Percentiles rank a stretch among this genome's conserved stretches.
These are phyloP conservation scores for Xanthorhoe spadicearia DNA, from an alignment of 2,888 invertebrate species.

Conservation along the genomic window DNA sequence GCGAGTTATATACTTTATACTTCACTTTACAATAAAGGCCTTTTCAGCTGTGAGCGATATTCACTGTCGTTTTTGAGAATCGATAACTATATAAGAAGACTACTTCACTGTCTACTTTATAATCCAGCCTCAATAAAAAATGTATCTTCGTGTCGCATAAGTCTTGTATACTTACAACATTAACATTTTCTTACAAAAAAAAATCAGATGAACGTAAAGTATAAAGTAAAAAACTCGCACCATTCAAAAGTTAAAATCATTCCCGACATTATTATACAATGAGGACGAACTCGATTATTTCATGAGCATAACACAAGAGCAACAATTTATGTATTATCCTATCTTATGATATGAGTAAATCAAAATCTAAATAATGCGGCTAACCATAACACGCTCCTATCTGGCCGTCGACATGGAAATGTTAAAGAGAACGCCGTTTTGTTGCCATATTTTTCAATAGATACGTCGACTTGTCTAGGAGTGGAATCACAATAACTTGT, in stretches of 20 bases:
- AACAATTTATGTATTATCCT: slow-evolving; percentile 15
- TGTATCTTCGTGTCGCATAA: no score
- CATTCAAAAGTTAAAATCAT: slow-evolving; percentile 25
- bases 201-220: neutral
- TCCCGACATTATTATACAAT: slow-evolving; percentile 47
- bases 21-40: neutral
- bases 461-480: neutral
- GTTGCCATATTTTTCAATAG: neutral
- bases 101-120: no score
- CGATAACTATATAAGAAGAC: no score
- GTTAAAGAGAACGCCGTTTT: neutral
- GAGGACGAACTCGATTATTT: slow-evolving; percentile 62
- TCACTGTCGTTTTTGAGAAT: neutral
- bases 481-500: neutral
- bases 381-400: neutral
- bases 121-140: no score
- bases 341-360: slow-evolving; percentile 40
- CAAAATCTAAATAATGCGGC: slow-evolving; percentile 1
- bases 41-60: neutral
- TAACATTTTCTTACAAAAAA: no score
- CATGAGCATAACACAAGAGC: slow-evolving; percentile 55
- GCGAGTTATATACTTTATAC: slow-evolving; percentile 45
- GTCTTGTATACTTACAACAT: no score
- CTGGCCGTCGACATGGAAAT: neutral
- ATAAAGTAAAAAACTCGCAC: slow-evolving; percentile 38